phyloP scores from a whole-genome alignment of 1,140 invertebrate species.

The Eufriesea mexicana region DNA sequence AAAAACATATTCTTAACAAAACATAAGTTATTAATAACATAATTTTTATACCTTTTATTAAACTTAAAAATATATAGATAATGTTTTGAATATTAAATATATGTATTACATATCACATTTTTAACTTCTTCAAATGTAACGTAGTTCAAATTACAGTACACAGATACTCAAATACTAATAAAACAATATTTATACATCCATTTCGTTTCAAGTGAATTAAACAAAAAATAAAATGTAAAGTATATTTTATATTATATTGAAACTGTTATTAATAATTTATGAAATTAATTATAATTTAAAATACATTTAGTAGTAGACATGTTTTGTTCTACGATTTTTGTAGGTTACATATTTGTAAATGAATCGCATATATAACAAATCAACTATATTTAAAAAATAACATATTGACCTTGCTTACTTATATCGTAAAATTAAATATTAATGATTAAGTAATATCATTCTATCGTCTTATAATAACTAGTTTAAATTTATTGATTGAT shows the following conservation, averaged over 20 bases:
- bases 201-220: not conserved
- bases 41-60: not conserved
- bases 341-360: conserved; percentile 14
- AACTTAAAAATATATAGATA: too few species aligned
- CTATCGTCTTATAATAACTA: not conserved
- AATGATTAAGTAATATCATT: not conserved
- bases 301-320: not conserved
- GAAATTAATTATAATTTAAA: not conserved
- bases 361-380: conserved; percentile 7
- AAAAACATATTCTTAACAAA: not conserved
- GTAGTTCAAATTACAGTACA: not conserved
- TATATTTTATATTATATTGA: not conserved
- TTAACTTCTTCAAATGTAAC: not conserved
- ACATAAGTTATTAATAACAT: not conserved
- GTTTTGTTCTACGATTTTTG: not conserved
- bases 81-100: too few species aligned
- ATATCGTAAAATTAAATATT: not conserved
- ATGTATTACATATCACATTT: not conserved
- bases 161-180: not conserved
- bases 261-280: not conserved
- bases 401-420: conserved; percentile 9
- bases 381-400: not conserved
- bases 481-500: too few species aligned
- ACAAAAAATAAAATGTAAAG: not conserved
- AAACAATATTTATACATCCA: not conserved